These are phyloP conservation scores for Condylura cristata DNA, from an alignment of 2,113 vertebrate species.

Conservation along the genomic window DNA sequence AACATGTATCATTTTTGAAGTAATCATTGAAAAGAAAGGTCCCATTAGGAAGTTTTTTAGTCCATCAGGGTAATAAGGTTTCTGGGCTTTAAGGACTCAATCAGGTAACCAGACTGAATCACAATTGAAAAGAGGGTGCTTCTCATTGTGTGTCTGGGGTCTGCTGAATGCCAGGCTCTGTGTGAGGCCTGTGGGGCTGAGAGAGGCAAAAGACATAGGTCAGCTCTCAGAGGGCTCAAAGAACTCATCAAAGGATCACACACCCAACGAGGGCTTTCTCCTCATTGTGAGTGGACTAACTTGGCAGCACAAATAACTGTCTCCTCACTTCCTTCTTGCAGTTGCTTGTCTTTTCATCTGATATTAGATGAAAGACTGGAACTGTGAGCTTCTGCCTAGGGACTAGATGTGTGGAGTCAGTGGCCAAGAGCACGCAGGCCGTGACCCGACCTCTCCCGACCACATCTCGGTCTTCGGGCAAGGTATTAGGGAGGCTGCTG, in stretches of 20 bases:
- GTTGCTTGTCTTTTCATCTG: not conserved
- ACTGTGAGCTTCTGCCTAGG: rapidly evolving
- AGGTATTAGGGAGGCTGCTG: rapidly evolving
- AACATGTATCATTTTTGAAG: not conserved
- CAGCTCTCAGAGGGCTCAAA: not conserved
- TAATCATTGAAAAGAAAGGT: not conserved
- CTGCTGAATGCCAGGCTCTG: too few species aligned
- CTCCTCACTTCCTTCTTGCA: not conserved
- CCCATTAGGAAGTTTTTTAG: not conserved
- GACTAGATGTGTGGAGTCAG: not conserved
- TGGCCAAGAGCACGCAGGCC: not conserved
- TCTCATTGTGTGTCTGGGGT: too few species aligned
- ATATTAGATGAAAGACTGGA: not conserved
- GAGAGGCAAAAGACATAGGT: too few species aligned
- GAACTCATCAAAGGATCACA: not conserved
- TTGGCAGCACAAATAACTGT: not conserved
- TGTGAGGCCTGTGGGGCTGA: too few species aligned
- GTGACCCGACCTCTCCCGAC: not conserved
- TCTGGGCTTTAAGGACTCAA: not conserved
- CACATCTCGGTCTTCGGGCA: not conserved
- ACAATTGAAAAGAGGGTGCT: not conserved
- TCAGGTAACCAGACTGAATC: not conserved
- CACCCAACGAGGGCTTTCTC: not conserved
- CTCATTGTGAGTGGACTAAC: not conserved
- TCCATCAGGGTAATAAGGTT: not conserved